phyloP scores from a whole-genome alignment of 2,113 vertebrate genomes.

The Pluvialis apricaria region DNA sequence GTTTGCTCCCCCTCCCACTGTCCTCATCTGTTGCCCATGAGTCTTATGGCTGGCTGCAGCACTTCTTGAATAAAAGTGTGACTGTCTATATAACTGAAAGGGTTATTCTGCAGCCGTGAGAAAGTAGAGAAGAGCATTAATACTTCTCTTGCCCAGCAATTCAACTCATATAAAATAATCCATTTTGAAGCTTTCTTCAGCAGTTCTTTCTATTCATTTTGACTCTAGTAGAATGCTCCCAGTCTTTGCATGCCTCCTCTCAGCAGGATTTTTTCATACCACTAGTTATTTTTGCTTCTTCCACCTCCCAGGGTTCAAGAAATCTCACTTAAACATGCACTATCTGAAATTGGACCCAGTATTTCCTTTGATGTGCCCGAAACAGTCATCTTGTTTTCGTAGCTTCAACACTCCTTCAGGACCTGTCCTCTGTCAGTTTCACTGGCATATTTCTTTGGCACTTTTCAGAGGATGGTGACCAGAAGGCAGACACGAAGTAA shows the following conservation, averaged over 20 bases:
- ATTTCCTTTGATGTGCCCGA: neutral
- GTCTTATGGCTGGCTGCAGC: neutral
- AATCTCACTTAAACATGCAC: neutral
- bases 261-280: neutral
- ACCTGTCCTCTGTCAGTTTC: neutral
- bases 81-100: neutral
- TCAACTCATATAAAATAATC: neutral
- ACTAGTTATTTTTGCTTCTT: slow-evolving; percentile 28
- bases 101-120: neutral
- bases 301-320: neutral
- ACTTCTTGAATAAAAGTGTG: neutral
- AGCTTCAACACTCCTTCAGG: neutral
- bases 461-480: neutral
- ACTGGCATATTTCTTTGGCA: neutral
- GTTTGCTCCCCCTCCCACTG: neutral
- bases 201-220: neutral
- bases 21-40: neutral
- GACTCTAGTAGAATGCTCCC: neutral
- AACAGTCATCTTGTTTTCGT: neutral
- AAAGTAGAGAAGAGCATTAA: neutral
- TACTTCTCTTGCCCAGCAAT: neutral
- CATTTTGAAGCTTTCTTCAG: neutral
- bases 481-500: neutral
- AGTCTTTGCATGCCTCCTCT: neutral
- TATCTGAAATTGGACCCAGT: neutral